A percentile compares a stretch with the other conserved stretches of the same genome.
These are phyloP conservation scores for Caenorhabditis remanei DNA, from an alignment of 1,140 invertebrate species.

Conservation along the genomic window DNA sequence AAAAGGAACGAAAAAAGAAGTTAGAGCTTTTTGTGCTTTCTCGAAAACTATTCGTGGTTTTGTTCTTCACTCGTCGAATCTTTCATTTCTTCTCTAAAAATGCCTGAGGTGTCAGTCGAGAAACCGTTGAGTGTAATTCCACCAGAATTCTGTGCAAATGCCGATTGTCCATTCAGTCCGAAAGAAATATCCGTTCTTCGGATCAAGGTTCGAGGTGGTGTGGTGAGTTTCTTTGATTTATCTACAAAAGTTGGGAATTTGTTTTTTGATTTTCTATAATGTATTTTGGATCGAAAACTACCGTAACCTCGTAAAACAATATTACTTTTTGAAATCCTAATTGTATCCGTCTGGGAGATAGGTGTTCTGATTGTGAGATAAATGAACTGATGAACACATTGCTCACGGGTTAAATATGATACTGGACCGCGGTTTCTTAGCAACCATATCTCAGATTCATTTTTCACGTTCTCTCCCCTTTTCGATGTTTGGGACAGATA, in stretches of 20 bases:
- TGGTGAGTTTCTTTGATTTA: conserved; percentile 7
- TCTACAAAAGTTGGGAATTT: background rate
- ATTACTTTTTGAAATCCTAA: too few relatives aligned
- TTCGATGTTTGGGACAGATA: too few relatives aligned
- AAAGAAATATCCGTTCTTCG: conserved; percentile 41
- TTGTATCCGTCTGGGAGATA: too few relatives aligned
- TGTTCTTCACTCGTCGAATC: background rate
- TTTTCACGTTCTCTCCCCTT: too few relatives aligned
- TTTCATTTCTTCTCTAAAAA: background rate
- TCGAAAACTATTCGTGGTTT: conserved; percentile 34
- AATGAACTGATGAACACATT: too few relatives aligned
- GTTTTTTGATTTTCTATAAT: too few relatives aligned
- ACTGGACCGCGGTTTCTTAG: too few relatives aligned
- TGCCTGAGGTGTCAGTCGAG: conserved; percentile 15
- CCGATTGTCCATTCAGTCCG: conserved; percentile 9
- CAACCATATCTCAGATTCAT: too few relatives aligned
- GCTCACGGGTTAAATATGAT: too few relatives aligned
- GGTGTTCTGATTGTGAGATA: too few relatives aligned
- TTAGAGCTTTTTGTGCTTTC: conserved; percentile 20
- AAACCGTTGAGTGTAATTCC: conserved; percentile 41
- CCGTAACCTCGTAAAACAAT: too few relatives aligned
- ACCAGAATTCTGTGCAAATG: conserved; percentile 42
- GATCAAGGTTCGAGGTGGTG: conserved; percentile 33
- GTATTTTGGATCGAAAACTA: too few relatives aligned
- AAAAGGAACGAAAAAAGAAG: conserved; percentile 30